These are phyloP conservation scores for Meloidogyne exigua DNA, from an alignment of 1,140 invertebrate genomes.

Conservation along the genomic window DNA sequence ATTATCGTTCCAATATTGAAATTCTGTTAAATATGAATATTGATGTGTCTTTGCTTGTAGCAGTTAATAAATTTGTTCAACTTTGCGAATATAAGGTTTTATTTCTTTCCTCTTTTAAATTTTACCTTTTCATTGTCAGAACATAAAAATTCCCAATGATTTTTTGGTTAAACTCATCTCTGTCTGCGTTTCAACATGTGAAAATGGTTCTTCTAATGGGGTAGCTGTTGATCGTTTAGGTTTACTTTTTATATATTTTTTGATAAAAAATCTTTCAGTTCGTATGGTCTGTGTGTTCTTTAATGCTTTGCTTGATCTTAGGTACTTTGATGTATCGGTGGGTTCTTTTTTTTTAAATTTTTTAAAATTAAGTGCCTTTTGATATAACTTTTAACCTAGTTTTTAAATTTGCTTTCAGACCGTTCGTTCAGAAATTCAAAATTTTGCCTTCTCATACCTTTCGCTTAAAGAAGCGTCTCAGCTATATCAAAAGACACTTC, in stretches of 20 bases:
- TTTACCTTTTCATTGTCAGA: neutral
- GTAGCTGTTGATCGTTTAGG: conserved; percentile 14
- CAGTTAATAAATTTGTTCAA: conserved; percentile 15
- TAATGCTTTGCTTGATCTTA: conserved; percentile 2
- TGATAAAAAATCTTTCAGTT: neutral
- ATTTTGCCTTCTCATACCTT: conserved; percentile 16
- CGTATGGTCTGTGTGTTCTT: conserved; percentile 11
- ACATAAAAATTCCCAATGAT: conserved; percentile 6
- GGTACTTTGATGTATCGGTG: conserved; percentile 1
- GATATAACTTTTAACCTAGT: neutral
- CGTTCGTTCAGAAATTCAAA: conserved; percentile 12
- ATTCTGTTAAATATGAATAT: conserved; percentile 19
- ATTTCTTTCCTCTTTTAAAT: too few relatives aligned
- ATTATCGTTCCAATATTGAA: conserved; percentile 15
- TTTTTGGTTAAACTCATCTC: conserved; percentile 17
- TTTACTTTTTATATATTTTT: neutral
- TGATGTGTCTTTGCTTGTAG: conserved; percentile 15
- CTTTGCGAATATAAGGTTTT: conserved; percentile 21
- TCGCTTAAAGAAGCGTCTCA: conserved; percentile 12
- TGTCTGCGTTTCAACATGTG: conserved; percentile 14
- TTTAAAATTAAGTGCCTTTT: neutral
- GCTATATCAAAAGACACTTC: conserved; percentile 17
- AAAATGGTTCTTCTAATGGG: conserved; percentile 4
- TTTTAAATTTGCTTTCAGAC: neutral
- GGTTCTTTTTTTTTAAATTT: neutral